These are phyloP conservation scores for Therioaphis trifolii DNA, from an alignment of 2,888 invertebrate genomes.

Conservation along the genomic window DNA sequence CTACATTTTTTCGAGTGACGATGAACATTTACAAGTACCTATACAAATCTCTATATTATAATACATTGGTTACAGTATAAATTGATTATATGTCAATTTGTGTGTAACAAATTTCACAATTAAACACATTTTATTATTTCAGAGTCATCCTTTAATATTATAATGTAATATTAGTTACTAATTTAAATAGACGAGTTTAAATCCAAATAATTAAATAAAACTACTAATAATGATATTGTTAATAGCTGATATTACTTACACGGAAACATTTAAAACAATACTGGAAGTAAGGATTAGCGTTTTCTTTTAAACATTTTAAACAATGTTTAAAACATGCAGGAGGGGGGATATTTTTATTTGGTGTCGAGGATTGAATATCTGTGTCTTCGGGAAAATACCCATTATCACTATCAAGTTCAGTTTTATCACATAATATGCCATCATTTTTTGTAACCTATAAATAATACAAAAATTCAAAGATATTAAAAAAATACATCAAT, in stretches of 20 bases:
- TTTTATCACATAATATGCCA: neutral
- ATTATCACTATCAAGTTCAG: neutral
- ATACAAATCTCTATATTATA: no score
- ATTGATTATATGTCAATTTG: no score
- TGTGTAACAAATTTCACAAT: no score
- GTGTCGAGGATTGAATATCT: neutral
- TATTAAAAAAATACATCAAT: neutral
- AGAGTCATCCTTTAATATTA: no score
- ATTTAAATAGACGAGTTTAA: no score
- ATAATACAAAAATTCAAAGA: neutral
- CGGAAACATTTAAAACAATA: slow-evolving; percentile 28
- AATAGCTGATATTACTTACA: slow-evolving; percentile 14
- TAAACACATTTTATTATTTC: no score
- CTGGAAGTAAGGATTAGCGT: slow-evolving; percentile 25
- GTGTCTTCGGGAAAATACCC: slow-evolving; percentile 26
- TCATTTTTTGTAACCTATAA: neutral
- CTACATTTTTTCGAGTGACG: no score
- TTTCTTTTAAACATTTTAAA: neutral
- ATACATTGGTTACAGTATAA: no score
- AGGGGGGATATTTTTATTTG: neutral
- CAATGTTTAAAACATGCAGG: slow-evolving; percentile 6
- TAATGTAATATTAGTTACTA: no score
- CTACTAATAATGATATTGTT: no score
- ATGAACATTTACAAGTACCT: no score
- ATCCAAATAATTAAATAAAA: no score